Evolutionary conservation across 2,888 invertebrate genomes (phyloP).

Genomic region (Ormyrus thymus): DNA sequence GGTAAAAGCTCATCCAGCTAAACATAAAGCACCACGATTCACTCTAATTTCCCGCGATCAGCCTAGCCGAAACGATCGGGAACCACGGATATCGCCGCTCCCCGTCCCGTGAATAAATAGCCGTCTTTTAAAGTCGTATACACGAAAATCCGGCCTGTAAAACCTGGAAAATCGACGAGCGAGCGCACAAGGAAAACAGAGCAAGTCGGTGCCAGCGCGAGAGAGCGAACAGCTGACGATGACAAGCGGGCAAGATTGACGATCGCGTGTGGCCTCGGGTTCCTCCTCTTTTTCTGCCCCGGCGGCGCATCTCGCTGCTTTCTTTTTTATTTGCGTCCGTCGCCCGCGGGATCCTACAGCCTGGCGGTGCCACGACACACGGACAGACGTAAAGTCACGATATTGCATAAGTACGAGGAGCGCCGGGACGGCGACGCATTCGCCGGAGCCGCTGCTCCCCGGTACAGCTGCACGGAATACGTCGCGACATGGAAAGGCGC

Average conservation of each 20-base stretch:
- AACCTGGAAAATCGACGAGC: neutral
- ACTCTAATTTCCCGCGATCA: too few species aligned
- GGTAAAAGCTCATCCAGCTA: too few species aligned
- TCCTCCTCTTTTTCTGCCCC: neutral
- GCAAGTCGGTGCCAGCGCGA: neutral
- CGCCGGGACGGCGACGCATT: neutral
- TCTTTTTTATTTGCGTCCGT: neutral
- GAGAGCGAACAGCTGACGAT: slow-evolving; percentile 18
- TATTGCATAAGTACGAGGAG: neutral
- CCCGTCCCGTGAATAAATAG: neutral
- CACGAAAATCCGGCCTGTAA: neutral
- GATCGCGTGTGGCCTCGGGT: slow-evolving; percentile 54
- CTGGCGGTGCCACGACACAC: slow-evolving; percentile 33
- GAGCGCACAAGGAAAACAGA: neutral
- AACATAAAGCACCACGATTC: too few species aligned
- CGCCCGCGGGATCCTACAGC: neutral
- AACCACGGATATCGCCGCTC: neutral
- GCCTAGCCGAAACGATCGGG: neutral
- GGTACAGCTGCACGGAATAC: neutral
- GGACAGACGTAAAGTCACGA: slow-evolving; percentile 1
- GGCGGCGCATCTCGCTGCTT: neutral
- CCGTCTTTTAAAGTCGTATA: too few species aligned
- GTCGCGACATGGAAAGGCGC: neutral
- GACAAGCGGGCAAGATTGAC: slow-evolving; percentile 51
- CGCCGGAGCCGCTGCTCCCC: neutral